Conservation (phyloP, 2,888 invertebrate species). For the Branchinecta sandiegonensis region DNA sequence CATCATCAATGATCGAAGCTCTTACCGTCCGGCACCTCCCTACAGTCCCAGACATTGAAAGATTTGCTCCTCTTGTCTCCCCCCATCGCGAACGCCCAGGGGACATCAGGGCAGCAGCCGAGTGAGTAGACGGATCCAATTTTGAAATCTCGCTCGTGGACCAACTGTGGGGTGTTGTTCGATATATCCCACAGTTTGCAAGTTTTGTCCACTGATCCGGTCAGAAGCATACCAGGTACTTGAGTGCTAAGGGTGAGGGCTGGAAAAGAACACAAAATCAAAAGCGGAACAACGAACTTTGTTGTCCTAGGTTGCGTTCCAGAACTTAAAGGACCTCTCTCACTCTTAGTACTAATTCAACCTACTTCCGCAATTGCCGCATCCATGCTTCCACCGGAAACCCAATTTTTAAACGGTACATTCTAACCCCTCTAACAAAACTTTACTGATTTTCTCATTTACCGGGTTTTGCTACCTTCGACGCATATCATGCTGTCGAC, state of each 20-base stretch:
- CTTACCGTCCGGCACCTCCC: constrained; percentile 44
- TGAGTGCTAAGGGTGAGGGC: constrained; percentile 51
- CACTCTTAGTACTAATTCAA: too few species aligned
- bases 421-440: too few species aligned
- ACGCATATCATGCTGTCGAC: too few species aligned
- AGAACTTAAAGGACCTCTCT: too few species aligned
- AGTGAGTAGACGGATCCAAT: constrained; percentile 60
- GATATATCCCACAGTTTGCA: constrained; percentile 67
- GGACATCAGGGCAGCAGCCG: constrained; percentile 61
- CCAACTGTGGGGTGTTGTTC: constrained; percentile 24
- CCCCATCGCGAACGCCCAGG: constrained; percentile 62
- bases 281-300: too few species aligned
- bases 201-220: constrained; percentile 61
- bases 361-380: too few species aligned
- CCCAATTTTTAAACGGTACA: too few species aligned
- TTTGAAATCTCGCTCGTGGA: constrained; percentile 37
- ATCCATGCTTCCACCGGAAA: too few species aligned
- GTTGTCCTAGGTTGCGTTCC: too few species aligned
- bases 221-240: constrained; percentile 59
- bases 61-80: constrained; percentile 67
- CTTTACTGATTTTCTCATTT: too few species aligned
- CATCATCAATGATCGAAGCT: background rate
- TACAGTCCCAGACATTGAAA: constrained; percentile 51
- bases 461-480: too few species aligned
- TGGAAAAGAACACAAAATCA: constrained; percentile 25